Base-by-base conservation (phyloP, 2,797 vertebrate species). In the Syndactyla subalaris region DNA sequence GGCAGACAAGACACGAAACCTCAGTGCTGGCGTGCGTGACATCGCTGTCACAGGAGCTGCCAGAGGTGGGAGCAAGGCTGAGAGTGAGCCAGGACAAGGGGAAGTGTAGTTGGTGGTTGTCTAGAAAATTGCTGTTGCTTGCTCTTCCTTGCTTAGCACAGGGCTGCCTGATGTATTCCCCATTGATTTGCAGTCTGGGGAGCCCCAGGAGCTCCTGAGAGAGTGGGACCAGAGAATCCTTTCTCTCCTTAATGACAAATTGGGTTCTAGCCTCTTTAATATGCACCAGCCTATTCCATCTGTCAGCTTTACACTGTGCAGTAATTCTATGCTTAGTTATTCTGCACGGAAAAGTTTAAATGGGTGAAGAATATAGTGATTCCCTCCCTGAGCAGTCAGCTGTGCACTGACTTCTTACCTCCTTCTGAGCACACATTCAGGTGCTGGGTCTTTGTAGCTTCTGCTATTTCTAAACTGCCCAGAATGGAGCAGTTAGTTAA, bases 21-120 rank as follows among this genome's bases (percentile, higher is more conserved):
- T 27, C 77, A 27, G 39, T 30, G 66, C 24, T 22, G 30, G 51
- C 0, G 0, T 14, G n/a, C 7, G 0, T 19, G n/a, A 8, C 4
- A 1, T 17, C 71, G 39, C 71, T 86, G 57, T 82, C 8, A 1
- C 54, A 46, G 61, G 61, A 59, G 22, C 41, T 89, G 82, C 55
- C 65, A 80, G 59, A 70, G 86, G 61, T 70, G 57, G 77, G 58
- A 71, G 52, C 43, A 63, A 41, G 39, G 62, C 74, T 82, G 75
- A 67, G 43, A 74, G 46, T 2, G 7, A 73, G 41, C 38, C 41
- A 68, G 83, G 26, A 58, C 10, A 36, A 68, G 14, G 51, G 46
- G 39, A 84, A 30, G 24, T 46, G 2, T 59, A 86, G 12, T 34
- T 63, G 34, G 23, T 54, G 23, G 10, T 32, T 82, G 30, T 52